Conservation (phyloP, 2,113 vertebrate species). For the Atrichornis clamosus region DNA sequence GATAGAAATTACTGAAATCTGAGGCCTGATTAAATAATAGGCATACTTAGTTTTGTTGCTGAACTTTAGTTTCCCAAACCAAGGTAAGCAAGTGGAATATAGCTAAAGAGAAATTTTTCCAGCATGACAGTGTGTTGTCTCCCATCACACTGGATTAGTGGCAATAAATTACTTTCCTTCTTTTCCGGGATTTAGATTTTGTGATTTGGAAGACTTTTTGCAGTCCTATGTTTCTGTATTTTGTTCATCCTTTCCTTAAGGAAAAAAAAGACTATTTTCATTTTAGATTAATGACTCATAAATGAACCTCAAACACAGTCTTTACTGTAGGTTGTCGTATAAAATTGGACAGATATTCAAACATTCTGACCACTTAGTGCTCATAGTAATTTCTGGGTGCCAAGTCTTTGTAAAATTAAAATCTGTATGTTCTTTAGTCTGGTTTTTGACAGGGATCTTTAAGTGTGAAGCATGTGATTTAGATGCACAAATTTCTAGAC, state of each 20-base stretch:
- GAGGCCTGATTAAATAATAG: not conserved
- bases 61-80: not conserved
- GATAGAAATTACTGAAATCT: not conserved
- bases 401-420: not conserved
- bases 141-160: not conserved
- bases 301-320: not conserved
- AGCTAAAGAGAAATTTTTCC: not conserved
- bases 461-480: not conserved
- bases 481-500: not conserved
- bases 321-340: not conserved
- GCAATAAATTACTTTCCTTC: not conserved
- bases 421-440: not conserved
- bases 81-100: not conserved
- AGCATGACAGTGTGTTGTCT: not conserved
- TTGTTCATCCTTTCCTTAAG: not conserved
- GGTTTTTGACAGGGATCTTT: not conserved
- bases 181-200: not conserved
- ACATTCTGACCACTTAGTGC: not conserved
- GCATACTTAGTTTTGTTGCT: not conserved
- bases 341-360: not conserved
- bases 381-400: not conserved
- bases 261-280: not conserved
- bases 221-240: not conserved
- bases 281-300: not conserved
- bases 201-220: not conserved